These are phyloP conservation scores for Nephrotoma appendiculata DNA, from an alignment of 2,888 invertebrate species.

Conservation along the genomic window DNA sequence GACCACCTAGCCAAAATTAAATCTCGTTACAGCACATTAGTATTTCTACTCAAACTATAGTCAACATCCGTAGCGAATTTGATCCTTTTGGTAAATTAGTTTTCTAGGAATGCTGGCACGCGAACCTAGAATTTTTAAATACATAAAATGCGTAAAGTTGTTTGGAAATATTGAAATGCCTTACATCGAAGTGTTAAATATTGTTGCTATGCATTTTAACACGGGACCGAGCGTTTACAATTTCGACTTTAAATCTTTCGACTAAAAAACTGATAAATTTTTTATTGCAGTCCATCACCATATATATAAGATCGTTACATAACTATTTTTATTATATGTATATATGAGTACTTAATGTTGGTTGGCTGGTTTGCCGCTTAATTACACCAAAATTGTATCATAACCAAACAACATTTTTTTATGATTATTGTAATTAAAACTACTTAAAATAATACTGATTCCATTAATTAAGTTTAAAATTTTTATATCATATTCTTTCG, in stretches of 20 bases:
- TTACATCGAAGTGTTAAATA: background rate
- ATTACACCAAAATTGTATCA: background rate
- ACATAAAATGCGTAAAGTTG: background rate
- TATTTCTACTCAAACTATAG: background rate
- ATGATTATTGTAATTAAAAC: background rate
- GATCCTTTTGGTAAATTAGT: background rate
- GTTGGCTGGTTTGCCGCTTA: background rate
- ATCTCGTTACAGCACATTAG: background rate
- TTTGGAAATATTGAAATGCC: background rate
- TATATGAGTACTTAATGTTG: too few species aligned
- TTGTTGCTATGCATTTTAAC: background rate
- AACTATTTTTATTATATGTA: too few species aligned
- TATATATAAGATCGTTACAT: too few species aligned
- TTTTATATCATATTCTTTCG: background rate
- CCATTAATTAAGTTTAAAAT: background rate
- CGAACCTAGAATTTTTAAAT: background rate
- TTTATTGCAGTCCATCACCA: too few species aligned
- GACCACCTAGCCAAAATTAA: background rate
- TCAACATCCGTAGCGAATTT: background rate
- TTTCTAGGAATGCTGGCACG: background rate
- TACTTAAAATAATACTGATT: background rate
- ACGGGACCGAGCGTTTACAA: background rate
- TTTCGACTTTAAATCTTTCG: background rate
- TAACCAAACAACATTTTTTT: background rate
- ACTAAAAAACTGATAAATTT: too few species aligned